phyloP scores from a whole-genome alignment of 2,888 invertebrate genomes.

The Tanypteryx hageni region DNA sequence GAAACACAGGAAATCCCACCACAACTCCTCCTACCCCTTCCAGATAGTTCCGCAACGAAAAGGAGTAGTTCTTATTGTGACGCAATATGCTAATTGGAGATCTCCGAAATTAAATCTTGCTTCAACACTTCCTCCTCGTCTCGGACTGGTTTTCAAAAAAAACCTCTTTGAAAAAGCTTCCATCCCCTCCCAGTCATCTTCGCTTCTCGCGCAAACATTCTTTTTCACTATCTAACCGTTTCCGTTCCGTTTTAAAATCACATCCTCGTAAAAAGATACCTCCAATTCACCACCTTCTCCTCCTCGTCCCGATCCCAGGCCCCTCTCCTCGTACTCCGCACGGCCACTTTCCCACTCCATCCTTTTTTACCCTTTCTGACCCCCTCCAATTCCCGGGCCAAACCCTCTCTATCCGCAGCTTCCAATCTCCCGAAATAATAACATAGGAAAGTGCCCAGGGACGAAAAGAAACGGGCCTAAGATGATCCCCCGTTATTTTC shows the following conservation, averaged over 20 bases:
- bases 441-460: not conserved
- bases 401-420: not conserved
- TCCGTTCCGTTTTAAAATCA: not conserved
- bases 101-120: conserved; percentile 20
- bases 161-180: not conserved
- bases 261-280: not conserved
- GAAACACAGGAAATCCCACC: not conserved
- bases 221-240: not conserved
- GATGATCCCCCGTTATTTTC: not conserved
- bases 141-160: conserved; percentile 4
- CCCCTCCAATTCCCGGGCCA: not conserved
- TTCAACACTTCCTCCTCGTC: not conserved
- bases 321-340: not conserved
- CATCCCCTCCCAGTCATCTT: not conserved
- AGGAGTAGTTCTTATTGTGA: not conserved
- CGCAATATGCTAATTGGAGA: not conserved
- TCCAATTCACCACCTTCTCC: not conserved
- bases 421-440: conserved; percentile 17
- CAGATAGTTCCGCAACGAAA: not conserved
- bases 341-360: not conserved
- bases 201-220: not conserved
- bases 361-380: not conserved
- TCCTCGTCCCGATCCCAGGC: not conserved
- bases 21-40: not conserved
- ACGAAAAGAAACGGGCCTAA: not conserved